Base-by-base conservation (phyloP, 2,797 vertebrate species). In the Manis javanica region DNA sequence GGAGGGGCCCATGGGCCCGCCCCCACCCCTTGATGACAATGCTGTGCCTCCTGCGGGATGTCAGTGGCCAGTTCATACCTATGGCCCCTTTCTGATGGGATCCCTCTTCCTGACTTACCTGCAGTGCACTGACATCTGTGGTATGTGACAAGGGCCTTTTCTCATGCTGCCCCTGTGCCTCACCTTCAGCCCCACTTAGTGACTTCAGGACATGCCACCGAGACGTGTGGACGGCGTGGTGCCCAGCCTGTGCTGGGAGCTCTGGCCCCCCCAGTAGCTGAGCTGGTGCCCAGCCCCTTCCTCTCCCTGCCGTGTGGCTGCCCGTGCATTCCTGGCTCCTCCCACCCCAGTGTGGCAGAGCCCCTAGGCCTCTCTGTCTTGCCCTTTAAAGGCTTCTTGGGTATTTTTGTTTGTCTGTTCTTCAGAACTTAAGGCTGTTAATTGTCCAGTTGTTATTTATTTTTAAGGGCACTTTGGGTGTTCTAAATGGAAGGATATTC, bases 131-230 rank as follows among this genome's bases (percentile, higher is more conserved):
- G 16, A 7, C 16, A 15, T 16, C 59, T 29, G 7, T 49, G 49
- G 9, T 18, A 3, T 11, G 19, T 34, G 87, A 7, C 1, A 2
- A 49, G 85, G n/a, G 39, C 29, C 12, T 39, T 39, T 39, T 3
- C 37, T 39, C 46, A 46, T 46, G 46, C 46, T 11, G 46, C 46
- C 46, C 46, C 46, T 46, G 46, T 46, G 46, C 46, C 46, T 46
- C 46, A 46, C 46, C 46, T 46, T 46, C 11, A 46, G 46, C 46
- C 57, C 24, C 7, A 2, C 74, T 42, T 1, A 0, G 9, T 2
- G 61, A 24, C 49, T 16, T 24, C 1, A 0, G 3, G 49, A 49
- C 7, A 34, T 10, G 15, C 9, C 34, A 1, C 1, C 8, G 18
- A 26, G 46, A 23, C 14, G 5, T 13, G 49, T 2, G 13, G 49